Base-by-base conservation (phyloP, 2,113 vertebrate species). In the Rhynchomys soricoides region DNA sequence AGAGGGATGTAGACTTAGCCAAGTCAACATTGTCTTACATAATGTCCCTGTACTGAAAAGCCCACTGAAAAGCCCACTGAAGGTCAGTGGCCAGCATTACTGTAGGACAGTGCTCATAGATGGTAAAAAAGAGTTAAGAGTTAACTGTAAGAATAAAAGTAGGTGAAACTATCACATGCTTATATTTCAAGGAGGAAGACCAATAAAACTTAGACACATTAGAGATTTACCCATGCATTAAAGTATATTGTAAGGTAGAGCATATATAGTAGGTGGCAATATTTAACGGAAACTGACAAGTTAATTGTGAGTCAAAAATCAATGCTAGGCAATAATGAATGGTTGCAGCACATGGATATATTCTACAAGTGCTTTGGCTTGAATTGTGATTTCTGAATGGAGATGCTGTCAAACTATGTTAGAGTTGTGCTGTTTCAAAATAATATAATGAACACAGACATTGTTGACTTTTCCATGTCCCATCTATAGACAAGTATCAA, bases 291-390 rank as follows among this genome's bases (percentile, higher is more conserved):
- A 73, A 40, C n/a, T 73, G 12, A 85, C 85, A 79, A 57, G 31
- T 81, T 89, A 90, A 95, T 50, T 74, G 71, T 45, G 75, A 89
- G 31, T 55, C n/a, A 82, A 86, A 94, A 79, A 17, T 34, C 34
- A 89, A 66, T 70, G 43, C 19, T 64, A 86, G 62, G 29, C 88
- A 78, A 26, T 43, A 93, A 37, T 50, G 15, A 82, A 55, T 5
- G 13, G 31, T 15, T 95, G 13, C 29, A 70, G 29, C 45, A 5
- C 37, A 34, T 34, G 13, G 86, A 9, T 29, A 48, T 4, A 29
- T 7, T 85, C 77, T 57, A 1, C 16, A 93, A 57, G 43, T 16
- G 48, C 74, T 86, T 50, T 43, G 66, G 40, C 34, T 79, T 79
- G 48, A 90, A 52, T 1, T 22, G 64, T 86, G 57, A 93, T 45